Conservation (phyloP, 2,113 vertebrate genomes). For the Poecilia latipinna region DNA sequence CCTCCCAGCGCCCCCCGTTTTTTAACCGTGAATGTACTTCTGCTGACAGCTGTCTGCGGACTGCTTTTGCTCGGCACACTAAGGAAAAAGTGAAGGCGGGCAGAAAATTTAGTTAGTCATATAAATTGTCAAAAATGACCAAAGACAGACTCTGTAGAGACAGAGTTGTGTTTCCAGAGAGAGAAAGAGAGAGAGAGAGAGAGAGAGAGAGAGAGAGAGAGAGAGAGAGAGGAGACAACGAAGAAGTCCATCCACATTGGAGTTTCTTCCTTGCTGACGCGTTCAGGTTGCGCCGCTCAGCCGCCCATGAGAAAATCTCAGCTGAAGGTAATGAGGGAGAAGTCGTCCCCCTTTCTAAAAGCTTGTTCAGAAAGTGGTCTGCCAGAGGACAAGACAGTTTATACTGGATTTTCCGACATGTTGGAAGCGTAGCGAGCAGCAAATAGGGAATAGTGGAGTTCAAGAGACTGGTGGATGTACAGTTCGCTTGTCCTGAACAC, state of each 20-base stretch:
- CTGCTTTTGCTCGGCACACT: slow-evolving; percentile 51
- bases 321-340: slow-evolving; percentile 59
- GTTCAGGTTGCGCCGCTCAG: slow-evolving; percentile 45
- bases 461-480: slow-evolving; percentile 42
- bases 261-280: slow-evolving; percentile 29
- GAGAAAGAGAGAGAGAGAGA: not conserved
- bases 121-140: slow-evolving; percentile 58
- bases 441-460: slow-evolving; percentile 10
- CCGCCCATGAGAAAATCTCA: slow-evolving; percentile 55
- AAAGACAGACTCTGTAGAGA: slow-evolving; percentile 27
- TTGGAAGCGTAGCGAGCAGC: slow-evolving; percentile 37
- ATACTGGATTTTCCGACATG: slow-evolving; percentile 48
- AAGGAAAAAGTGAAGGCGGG: slow-evolving; percentile 46
- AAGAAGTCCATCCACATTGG: slow-evolving; percentile 40
- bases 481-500: slow-evolving; percentile 25
- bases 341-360: slow-evolving; percentile 36
- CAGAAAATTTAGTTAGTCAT: slow-evolving; percentile 58
- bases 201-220: not conserved
- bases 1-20: slow-evolving; percentile 6
- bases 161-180: slow-evolving; percentile 22
- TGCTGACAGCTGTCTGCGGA: slow-evolving; percentile 70
- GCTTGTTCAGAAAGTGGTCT: slow-evolving; percentile 26
- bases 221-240: slow-evolving; percentile 12
- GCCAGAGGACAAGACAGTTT: slow-evolving; percentile 45
- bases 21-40: slow-evolving; percentile 53